Base-by-base conservation (phyloP, 2,888 invertebrate species). In the Lamellibrachia satsuma region DNA sequence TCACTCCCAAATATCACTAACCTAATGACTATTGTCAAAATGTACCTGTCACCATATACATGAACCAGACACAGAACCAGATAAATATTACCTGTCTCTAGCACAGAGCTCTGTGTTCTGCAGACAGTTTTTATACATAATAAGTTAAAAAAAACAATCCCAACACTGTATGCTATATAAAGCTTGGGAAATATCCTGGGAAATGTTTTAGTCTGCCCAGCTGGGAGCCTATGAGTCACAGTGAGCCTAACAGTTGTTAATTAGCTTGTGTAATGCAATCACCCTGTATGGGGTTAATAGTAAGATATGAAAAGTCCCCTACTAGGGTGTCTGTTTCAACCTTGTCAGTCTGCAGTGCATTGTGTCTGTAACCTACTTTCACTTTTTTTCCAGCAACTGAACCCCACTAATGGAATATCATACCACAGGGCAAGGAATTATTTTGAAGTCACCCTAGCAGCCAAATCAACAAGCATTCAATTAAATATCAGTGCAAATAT, bases 291-390 rank as follows among this genome's bases (percentile, higher is more conserved):
- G 75, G 75, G 75, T 75, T 75, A 75, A 75, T 75, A 75, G n/a
- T n/a, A 75, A 75, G 75, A 75, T 75, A 75, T 75, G 75, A 75
- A 75, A 75, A 75, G 75, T 22, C 75, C 75, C 75, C 75, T 22
- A 15, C 75, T 75, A n/a, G 22, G 75, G 75, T 75, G 75, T n/a
- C 15, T 75, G 75, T 75, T 75, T 75, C 57, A 15, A 15, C 75
- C 75, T n/a, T 75, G 75, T 75, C 75, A 75, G 75, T 75, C 75
- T 22, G 75, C 22, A 6, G 22, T 75, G 75, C 75, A 22, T 75
- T 75, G 75, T 75, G 75, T 75, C n/a, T 75, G 22, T 75, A 75
- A 75, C 75, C 22, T n/a, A 75, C 22, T 75, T 22, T 4, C 4
- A 15, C 22, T 22, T 75, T 22, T 75, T 75, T 75, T 15, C 22